Evolutionary conservation across 2,113 vertebrate genomes (phyloP).

Genomic region (Chloebia gouldiae): DNA sequence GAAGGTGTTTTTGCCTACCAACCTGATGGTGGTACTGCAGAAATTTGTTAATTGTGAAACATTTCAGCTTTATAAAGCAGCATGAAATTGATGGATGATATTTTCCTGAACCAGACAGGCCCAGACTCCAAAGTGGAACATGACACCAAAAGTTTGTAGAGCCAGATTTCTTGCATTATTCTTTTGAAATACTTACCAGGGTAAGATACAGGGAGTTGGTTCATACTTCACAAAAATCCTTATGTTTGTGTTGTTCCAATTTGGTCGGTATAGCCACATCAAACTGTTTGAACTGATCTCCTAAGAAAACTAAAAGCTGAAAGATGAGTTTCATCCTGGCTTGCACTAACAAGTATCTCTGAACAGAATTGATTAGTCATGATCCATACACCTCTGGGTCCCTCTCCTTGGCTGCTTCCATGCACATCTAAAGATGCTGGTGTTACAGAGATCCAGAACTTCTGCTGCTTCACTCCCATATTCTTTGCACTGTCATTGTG

Average conservation of each 20-base stretch:
- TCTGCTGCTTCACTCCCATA: neutral
- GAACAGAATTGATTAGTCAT: neutral
- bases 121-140: neutral
- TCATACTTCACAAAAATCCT: neutral
- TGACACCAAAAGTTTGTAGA: neutral
- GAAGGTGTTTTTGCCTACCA: neutral
- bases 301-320: neutral
- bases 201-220: neutral
- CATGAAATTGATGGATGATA: neutral
- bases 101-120: neutral
- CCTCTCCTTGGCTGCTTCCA: neutral
- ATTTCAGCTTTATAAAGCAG: neutral
- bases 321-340: neutral
- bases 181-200: neutral
- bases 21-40: neutral
- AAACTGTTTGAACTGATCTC: neutral
- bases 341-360: neutral
- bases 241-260: neutral
- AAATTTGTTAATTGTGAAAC: neutral
- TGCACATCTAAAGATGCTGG: rapidly evolving
- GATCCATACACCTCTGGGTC: neutral
- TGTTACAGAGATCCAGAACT: neutral
- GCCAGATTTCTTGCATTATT: neutral
- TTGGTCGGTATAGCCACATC: neutral
- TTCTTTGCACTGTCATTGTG: neutral